Evolutionary conservation across 2,888 invertebrate genomes (phyloP), one percentile per base, ranked within the genome.

Genomic region (Lissonota sp.): DNA sequence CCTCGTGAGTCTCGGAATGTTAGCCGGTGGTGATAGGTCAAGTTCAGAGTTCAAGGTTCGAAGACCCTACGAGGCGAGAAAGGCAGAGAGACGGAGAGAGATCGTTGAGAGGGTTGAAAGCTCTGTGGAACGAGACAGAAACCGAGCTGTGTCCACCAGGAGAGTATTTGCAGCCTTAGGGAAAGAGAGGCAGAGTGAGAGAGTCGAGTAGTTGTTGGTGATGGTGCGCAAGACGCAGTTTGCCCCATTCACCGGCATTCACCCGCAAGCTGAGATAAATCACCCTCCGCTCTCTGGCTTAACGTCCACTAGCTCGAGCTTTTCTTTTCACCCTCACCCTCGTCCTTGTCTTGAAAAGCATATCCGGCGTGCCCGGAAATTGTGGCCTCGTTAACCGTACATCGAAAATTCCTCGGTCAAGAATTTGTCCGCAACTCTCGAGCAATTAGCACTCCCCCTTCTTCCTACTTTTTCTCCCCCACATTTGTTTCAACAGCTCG

Each of bases 1-100:
- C 60, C 51, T 75, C 60, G 42, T n/a, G 51, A 49, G 49, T 60
- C 75, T 64, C 16, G 75, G 46, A 62, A 67, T 51, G 67, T 67
- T 75, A 26, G 53, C 76, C 76, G 40, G 67, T 76, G 67, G 72
- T 72, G 76, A 76, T 63, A 72, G 80, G 80, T 76, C 80, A 69
- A 76, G 80, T 72, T 76, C 71, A 71, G 55, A 60, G 72, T 72
- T 76, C 67, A 69, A 76, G 63, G 75, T 67, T 75, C 75, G 60
- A 69, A 75, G 75, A 75, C 75, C 75, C 67, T 60, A 10, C 26
- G 53, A 62, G 71, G 40, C 42, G 49, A 72, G 42, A 51, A 26
- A 51, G 16, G 10, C 39, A 16, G 40, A 55, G 8, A 12, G 49
- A 5, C 40, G 14, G 42, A 57, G 42, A 10, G 64, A 46, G 46